Evolutionary conservation across 2,888 invertebrate species (phyloP), one percentile per base, ranked within the genome.

Genomic region (Bembecia ichneumoniformis): DNA sequence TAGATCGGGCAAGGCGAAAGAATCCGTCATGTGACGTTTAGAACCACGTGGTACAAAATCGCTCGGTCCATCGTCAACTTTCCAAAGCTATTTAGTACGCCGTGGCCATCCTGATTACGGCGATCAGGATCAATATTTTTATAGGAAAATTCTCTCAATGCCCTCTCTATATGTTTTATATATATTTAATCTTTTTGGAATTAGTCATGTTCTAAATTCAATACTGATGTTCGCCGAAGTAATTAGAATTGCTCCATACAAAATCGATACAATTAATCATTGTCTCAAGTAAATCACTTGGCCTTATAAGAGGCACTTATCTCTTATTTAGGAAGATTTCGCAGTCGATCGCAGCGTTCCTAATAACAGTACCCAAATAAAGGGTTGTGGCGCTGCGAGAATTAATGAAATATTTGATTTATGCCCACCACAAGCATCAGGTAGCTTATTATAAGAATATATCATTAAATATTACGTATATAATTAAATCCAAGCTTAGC

Each of bases 331-430:
- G 68, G 69, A 63, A 58, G 62, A 70, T 75, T 78, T 77, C 66
- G 82, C 79, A 62, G 76, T 67, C 76, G 73, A 70, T 72, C 68
- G 66, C 68, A 75, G 63, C 59, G 62, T 62, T 60, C 63, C 74
- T 78, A 79, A 80, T 78, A 79, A 74, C 77, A 65, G 58, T 62
- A 60, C 64, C 65, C 61, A 76, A 82, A 81, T 83, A 73, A 84
- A 86, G 86, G 86, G 84, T 82, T 84, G 75, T 65, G 63, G 66
- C 75, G 72, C 64, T 71, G 70, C 72, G 77, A 77, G 74, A 78
- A 84, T 84, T 87, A 87, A 87, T 87, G 86, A 86, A 87, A 84
- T 83, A 82, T 84, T 84, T 87, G 86, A 87, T 87, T 87, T 87
- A 87, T 87, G 74, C 76, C 71, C 75, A 67, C 74, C 63, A 64